Evolutionary conservation across 2,888 invertebrate genomes (phyloP).

Genomic region (Charanyca ferruginea): DNA sequence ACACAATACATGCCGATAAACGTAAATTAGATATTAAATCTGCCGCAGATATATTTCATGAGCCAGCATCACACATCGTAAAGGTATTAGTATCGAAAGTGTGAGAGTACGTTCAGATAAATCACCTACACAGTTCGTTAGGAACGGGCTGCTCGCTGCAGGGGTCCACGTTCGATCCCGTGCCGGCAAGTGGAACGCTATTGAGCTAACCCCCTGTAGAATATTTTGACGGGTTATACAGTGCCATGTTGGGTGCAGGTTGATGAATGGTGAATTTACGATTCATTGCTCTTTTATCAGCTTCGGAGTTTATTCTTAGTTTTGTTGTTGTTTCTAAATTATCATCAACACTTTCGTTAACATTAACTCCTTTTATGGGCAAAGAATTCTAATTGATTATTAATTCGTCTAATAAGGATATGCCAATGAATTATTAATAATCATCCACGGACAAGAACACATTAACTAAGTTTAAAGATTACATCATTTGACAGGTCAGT

Average conservation of each 20-base stretch:
- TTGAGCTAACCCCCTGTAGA: constrained; percentile 86
- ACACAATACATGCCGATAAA: constrained; percentile 46
- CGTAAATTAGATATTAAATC: constrained; percentile 71
- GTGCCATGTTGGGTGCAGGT: constrained; percentile 76
- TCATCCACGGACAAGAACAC: constrained; percentile 13
- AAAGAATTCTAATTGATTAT: constrained; percentile 30
- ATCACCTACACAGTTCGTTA: constrained; percentile 86
- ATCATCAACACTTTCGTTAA: constrained; percentile 16
- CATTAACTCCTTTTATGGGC: constrained; percentile 10
- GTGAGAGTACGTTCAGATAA: constrained; percentile 76
- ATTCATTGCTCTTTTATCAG: constrained; percentile 51
- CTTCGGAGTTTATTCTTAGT: constrained; percentile 40
- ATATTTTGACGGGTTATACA: constrained; percentile 88
- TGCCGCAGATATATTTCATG: constrained; percentile 76
- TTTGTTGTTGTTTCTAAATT: constrained; percentile 12
- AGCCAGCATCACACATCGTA: constrained; percentile 85
- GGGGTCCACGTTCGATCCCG: constrained; percentile 87
- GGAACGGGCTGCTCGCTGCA: constrained; percentile 83
- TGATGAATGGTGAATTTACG: constrained; percentile 80
- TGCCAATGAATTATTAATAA: constrained; percentile 31
- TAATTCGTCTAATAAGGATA: constrained; percentile 28
- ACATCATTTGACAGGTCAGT: constrained; percentile 43
- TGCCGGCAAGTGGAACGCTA: constrained; percentile 84
- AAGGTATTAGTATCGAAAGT: constrained; percentile 85
- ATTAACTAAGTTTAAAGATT: constrained; percentile 39